Evolutionary conservation across 2,797 vertebrate genomes (phyloP).

Genomic region (Malurus leucopterus): DNA sequence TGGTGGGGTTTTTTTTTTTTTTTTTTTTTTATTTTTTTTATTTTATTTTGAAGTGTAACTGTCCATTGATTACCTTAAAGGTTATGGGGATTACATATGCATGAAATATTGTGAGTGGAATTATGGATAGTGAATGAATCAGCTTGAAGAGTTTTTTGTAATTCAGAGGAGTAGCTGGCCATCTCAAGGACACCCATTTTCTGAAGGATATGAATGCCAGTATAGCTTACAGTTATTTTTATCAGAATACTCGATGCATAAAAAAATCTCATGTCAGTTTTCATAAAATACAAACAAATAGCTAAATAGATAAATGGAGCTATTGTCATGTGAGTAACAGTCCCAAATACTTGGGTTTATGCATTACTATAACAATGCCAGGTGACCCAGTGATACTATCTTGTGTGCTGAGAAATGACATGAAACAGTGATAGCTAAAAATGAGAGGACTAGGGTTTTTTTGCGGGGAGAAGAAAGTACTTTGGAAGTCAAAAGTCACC

Average conservation of each 20-base stretch:
- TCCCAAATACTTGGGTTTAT: neutral
- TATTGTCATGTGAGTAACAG: neutral
- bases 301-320: neutral
- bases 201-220: neutral
- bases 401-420: neutral
- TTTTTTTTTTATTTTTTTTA: neutral
- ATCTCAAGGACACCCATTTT: slow-evolving; percentile 23
- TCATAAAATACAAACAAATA: neutral
- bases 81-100: slow-evolving; percentile 38
- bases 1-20: neutral
- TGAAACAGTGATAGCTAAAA: neutral
- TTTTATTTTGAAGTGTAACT: neutral
- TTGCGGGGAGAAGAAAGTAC: accelerated
- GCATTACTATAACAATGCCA: neutral
- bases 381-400: neutral
- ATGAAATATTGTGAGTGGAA: slow-evolving; percentile 11
- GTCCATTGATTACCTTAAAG: slow-evolving; percentile 24
- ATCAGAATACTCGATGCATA: slow-evolving; percentile 28
- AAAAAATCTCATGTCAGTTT: slow-evolving; percentile 32
- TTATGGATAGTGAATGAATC: neutral
- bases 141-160: slow-evolving; percentile 30
- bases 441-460: neutral
- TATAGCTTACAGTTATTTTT: slow-evolving; percentile 49
- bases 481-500: neutral
- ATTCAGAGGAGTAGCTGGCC: slow-evolving; percentile 35